Evolutionary conservation across 2,113 vertebrate species (phyloP), one percentile per base, ranked within the genome.

Genomic region (Planiliza haematocheilus): DNA sequence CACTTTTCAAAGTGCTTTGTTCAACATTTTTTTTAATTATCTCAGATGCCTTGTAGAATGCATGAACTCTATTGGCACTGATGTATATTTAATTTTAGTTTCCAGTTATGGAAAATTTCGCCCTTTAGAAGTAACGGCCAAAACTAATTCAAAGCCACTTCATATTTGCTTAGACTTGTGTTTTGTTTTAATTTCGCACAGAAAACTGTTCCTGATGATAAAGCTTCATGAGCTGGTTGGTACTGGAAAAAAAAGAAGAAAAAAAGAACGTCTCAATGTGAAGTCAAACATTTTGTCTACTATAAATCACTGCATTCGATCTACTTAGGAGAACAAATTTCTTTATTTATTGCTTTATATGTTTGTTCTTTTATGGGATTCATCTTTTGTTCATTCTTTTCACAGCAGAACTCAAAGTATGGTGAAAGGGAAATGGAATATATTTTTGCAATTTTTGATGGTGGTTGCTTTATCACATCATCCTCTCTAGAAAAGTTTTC

Each of bases 371-470:
- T 85, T 70, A 48, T 57, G 36, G 58, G 37, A 62, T 71, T 82
- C 52, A 37, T 76, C 77, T 83, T 65, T 74, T 65, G 11, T 50
- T 83, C 39, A 21, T 71, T 85, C 56, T 84, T 77, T 74, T 79
- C 63, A 84, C 77, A 71, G 63, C 63, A 66, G 85, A 84, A 86
- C 67, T 70, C 38, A 59, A 65, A 79, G 70, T 72, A 79, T 14
- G 70, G 74, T 78, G 77, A 90, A 91, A 89, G 86, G 86, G 86
- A 88, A 86, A 84, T 67, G 38, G 59, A 78, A 78, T 84, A 86
- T 88, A 88, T 90, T 90, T 90, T 91, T 90, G 79, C 85, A 88
- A 80, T 82, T 82, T 85, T 69, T 52, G 53, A 84, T 75, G 66
- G 72, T 43, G 75, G 78, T 79, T 85, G 86, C 61, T 77, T 80